phyloP scores from a whole-genome alignment of 2,797 vertebrate genomes.

The Protosalanx chinensis region DNA sequence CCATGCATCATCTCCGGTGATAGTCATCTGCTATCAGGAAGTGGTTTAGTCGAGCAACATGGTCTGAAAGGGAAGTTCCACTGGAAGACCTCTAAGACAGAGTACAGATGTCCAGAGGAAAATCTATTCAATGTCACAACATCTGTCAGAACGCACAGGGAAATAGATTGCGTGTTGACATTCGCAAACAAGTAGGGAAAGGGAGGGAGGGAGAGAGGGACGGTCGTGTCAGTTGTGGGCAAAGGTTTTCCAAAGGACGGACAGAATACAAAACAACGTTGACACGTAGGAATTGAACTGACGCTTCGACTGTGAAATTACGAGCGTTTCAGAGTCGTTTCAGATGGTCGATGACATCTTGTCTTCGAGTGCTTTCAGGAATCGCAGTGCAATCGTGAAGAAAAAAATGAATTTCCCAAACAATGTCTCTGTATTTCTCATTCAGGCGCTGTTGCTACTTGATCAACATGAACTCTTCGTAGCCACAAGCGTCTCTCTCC shows the following conservation, averaged over 20 bases:
- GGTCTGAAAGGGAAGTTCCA: slow-evolving; percentile 33
- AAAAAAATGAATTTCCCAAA: not conserved
- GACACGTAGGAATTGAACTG: too few species aligned
- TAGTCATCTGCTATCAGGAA: slow-evolving; percentile 33
- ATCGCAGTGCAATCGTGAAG: not conserved
- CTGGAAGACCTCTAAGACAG: slow-evolving; percentile 7
- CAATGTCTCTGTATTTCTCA: not conserved
- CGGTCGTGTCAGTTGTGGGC: slow-evolving; percentile 6
- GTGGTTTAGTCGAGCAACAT: not conserved
- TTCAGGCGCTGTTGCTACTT: not conserved
- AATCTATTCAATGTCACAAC: slow-evolving; percentile 44
- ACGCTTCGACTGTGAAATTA: too few species aligned
- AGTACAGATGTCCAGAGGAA: slow-evolving; percentile 14
- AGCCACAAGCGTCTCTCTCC: not conserved
- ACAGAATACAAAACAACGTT: not conserved
- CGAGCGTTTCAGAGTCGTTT: too few species aligned
- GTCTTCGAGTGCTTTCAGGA: too few species aligned
- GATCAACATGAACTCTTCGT: not conserved
- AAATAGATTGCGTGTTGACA: slow-evolving; percentile 31
- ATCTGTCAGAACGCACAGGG: slow-evolving; percentile 23
- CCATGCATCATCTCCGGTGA: slow-evolving; percentile 36
- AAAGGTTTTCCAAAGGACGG: not conserved
- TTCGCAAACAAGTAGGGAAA: slow-evolving; percentile 37
- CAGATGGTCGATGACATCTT: too few species aligned
- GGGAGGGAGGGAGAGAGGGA: slow-evolving; percentile 38